Conservation (phyloP, 2,797 vertebrate species). For the Ataeniobius toweri region DNA sequence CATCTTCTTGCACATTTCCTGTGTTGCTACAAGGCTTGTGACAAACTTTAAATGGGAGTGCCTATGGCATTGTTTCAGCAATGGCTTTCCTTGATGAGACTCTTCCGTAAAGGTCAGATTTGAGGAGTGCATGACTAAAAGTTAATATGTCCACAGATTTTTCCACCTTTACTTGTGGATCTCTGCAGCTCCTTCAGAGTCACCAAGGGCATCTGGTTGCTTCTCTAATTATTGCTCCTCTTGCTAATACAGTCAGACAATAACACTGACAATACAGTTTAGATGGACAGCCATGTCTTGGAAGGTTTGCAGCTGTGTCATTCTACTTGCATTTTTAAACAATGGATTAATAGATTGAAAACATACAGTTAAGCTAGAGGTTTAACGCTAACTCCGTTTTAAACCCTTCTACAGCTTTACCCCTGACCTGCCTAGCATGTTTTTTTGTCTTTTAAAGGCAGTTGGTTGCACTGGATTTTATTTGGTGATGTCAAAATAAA, state of each 20-base stretch:
- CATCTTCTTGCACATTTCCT: no score
- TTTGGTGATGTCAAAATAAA: not conserved
- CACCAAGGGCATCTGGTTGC: not conserved
- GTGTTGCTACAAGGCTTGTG: no score
- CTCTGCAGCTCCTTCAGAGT: not conserved
- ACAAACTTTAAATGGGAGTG: not conserved
- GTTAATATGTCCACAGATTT: not conserved
- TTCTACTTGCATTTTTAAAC: not conserved
- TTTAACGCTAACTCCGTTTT: not conserved
- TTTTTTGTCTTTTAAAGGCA: not conserved
- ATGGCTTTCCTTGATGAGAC: not conserved
- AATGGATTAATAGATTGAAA: not conserved
- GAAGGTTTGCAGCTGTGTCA: slow-evolving; percentile 2
- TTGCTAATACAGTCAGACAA: not conserved
- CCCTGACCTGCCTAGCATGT: not conserved
- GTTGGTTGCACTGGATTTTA: not conserved
- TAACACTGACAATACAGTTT: no score
- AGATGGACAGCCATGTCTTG: not conserved
- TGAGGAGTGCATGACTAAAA: not conserved
- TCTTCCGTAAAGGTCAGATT: not conserved
- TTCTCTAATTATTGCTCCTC: not conserved
- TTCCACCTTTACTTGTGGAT: not conserved
- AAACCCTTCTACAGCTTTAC: not conserved
- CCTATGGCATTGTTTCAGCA: not conserved
- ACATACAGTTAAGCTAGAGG: not conserved